phyloP scores from a whole-genome alignment of 2,888 invertebrate species.

The Rhorus exstirpatorius region DNA sequence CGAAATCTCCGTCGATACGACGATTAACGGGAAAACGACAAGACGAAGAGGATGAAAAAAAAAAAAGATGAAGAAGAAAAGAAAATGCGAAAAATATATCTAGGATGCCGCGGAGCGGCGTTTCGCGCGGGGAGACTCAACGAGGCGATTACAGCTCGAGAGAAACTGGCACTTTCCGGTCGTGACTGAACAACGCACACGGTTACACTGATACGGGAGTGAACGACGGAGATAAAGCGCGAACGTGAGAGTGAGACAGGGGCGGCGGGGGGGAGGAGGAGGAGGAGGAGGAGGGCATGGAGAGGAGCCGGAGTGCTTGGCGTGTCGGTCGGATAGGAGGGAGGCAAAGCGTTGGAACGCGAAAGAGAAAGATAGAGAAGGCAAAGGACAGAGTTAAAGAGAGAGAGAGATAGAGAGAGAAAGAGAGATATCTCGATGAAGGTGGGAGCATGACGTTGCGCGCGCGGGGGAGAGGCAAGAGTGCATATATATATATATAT shows the following conservation, averaged over 20 bases:
- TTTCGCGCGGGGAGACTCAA: conserved; percentile 73
- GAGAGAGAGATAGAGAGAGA: conserved; percentile 39
- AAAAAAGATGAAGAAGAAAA: not conserved
- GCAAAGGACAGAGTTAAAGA: not conserved
- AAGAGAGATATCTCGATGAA: conserved; percentile 36
- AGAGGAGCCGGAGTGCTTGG: conserved; percentile 44
- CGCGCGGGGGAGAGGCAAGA: conserved; percentile 67
- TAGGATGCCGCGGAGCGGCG: conserved; percentile 56
- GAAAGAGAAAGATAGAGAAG: conserved; percentile 48
- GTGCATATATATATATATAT: conserved; percentile 21
- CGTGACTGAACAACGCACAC: conserved; percentile 77
- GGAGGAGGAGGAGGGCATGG: conserved; percentile 4
- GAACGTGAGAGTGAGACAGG: conserved; percentile 62
- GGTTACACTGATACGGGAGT: conserved; percentile 71
- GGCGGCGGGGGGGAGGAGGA: conserved; percentile 19
- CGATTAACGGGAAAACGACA: too few relatives aligned
- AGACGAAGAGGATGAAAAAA: too few relatives aligned
- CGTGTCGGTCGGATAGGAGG: conserved; percentile 43
- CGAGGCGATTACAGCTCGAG: conserved; percentile 82
- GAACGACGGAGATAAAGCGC: conserved; percentile 65
- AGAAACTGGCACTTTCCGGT: conserved; percentile 85
- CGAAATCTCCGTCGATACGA: too few relatives aligned
- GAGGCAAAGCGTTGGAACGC: conserved; percentile 60
- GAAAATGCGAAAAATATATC: not conserved
- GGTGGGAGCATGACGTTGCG: conserved; percentile 71